Evolutionary conservation across 2,888 invertebrate genomes (phyloP), one percentile per base, ranked within the genome.

Genomic region (Choristoneura rosaceana): DNA sequence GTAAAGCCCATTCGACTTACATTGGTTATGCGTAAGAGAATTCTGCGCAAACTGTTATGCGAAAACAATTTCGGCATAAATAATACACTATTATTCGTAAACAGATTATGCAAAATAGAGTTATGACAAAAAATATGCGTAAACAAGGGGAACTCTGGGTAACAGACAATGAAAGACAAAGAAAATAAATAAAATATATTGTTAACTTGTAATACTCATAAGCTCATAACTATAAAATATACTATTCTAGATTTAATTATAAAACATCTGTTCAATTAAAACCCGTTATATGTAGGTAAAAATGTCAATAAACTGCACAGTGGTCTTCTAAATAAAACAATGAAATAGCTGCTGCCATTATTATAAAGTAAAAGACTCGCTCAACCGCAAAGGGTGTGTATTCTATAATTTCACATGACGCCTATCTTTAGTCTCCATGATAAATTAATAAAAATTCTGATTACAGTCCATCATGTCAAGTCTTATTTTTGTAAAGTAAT

Each of bases 161-260:
- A 12, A 62, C 8, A 25, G n/a, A 62, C 25, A 62, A 62, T 4
- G 4, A 43, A 45, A 41, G 17, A 10, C 33, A 34, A 38, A 43
- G 43, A 43, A 62, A 62, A 62, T 62, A 62, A 61, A 43, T 62
- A 45, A 62, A 43, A 45, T 62, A 45, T 62, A 62, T 62, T 45
- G 45, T 62, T 43, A 62, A 25, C 43, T 62, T 25, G 14, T 45
- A 62, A 25, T 25, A 45, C n/a, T 45, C 25, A 4, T 62, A 45
- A n/a, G 33, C n/a, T 45, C 25, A 25, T 25, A 62, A 62, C 25
- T 62, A 45, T 52, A 52, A 52, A 15, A 52, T 55, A 55, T 55
- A 25, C 10, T 55, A 45, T 25, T 41, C 45, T 62, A 62, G 45
- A 62, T 45, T 43, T 45, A 4, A 62, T 45, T 62, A 55, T 45